Conservation (phyloP, 1,140 invertebrate genomes). For the Arion vulgaris region DNA sequence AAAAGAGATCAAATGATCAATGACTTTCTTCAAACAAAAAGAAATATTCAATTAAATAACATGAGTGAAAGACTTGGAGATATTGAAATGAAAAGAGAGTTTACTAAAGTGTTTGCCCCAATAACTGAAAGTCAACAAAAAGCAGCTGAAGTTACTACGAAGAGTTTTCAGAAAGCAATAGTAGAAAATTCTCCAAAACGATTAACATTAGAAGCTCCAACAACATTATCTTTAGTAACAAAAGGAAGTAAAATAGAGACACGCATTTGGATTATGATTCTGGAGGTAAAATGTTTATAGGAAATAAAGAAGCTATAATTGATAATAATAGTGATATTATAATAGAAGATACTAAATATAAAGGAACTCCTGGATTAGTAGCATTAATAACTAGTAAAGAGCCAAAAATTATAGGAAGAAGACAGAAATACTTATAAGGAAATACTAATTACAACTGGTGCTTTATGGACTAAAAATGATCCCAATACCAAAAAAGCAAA, state of each 20-base stretch:
- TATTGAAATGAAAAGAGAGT: constrained; percentile 12
- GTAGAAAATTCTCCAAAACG: background rate
- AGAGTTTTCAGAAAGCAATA: background rate
- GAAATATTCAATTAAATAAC: constrained; percentile 9
- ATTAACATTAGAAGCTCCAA: background rate
- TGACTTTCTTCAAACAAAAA: background rate
- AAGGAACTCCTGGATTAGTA: too few relatives aligned
- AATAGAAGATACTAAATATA: background rate
- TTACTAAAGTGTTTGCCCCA: background rate
- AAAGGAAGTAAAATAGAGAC: background rate
- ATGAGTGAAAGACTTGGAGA: constrained; percentile 7
- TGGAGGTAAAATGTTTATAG: too few relatives aligned
- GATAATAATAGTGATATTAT: background rate
- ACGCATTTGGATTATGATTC: too few relatives aligned
- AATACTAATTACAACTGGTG: background rate
- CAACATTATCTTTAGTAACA: background rate
- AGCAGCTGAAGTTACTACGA: background rate
- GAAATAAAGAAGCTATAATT: background rate
- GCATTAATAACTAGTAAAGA: constrained; percentile 10
- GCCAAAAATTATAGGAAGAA: background rate
- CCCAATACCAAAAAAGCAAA: too few relatives aligned
- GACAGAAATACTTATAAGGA: background rate
- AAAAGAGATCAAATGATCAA: background rate
- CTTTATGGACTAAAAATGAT: background rate
- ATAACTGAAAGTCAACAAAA: constrained; percentile 8